phyloP scores from a whole-genome alignment of 2,113 vertebrate species.

The Cebus imitator region DNA sequence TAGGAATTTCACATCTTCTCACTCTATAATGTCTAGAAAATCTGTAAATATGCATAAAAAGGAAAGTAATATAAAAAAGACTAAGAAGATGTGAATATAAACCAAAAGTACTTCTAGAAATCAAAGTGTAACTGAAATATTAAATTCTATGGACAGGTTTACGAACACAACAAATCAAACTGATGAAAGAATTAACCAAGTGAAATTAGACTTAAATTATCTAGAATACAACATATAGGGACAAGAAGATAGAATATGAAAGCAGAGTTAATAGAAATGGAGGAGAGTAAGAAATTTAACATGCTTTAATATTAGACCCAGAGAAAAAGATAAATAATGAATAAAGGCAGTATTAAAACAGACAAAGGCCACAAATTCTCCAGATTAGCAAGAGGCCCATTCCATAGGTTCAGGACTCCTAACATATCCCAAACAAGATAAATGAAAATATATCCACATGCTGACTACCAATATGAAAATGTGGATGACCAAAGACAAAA shows the following conservation, averaged over 20 bases:
- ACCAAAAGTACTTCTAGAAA: not conserved
- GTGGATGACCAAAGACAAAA: not conserved
- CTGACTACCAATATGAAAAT: not conserved
- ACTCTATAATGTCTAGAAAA: not conserved
- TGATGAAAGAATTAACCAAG: not conserved
- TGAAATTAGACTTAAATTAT: not conserved
- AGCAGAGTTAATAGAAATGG: not conserved
- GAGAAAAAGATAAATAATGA: not conserved
- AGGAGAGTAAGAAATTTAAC: not conserved
- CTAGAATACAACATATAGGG: not conserved
- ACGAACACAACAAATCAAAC: constrained; percentile 2
- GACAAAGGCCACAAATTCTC: not conserved
- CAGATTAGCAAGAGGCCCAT: not conserved
- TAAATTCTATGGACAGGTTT: not conserved
- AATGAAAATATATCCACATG: not conserved
- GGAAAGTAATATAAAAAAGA: constrained; percentile 11
- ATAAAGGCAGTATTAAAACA: not conserved
- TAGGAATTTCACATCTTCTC: not conserved
- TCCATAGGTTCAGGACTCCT: not conserved
- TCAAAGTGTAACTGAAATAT: not conserved
- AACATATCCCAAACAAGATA: not conserved
- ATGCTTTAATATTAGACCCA: not conserved
- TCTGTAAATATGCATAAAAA: not conserved
- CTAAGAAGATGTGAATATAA: constrained; percentile 3
- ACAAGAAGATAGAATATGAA: not conserved